Evolutionary conservation across 2,888 invertebrate species (phyloP).

Genomic region (Tetranychus truncatus): DNA sequence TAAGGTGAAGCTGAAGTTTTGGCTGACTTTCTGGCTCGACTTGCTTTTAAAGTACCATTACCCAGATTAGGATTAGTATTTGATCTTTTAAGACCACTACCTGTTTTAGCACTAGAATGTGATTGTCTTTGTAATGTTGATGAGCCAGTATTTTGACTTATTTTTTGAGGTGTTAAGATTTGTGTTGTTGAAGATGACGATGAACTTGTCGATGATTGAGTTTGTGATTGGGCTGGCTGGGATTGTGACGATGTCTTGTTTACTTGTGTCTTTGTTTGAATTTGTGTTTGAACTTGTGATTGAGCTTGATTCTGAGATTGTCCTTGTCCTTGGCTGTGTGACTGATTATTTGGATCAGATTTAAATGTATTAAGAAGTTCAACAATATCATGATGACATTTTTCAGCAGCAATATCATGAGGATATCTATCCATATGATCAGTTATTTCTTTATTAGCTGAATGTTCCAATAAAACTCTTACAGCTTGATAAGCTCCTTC

Average conservation of each 20-base stretch:
- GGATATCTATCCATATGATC: conserved; percentile 95
- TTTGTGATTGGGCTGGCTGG: too few species aligned
- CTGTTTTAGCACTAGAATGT: background rate
- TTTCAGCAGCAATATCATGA: conserved; percentile 73
- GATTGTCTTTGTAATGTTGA: background rate
- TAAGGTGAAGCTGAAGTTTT: background rate
- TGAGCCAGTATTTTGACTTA: background rate
- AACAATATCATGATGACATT: conserved; percentile 81
- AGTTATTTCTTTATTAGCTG: conserved; percentile 86
- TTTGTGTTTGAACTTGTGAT: background rate
- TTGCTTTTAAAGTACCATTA: background rate
- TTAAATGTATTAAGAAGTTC: conserved; percentile 48
- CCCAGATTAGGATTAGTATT: background rate
- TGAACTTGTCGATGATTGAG: background rate
- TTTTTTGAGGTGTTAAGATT: background rate
- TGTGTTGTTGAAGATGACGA: background rate
- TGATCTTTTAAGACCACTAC: background rate
- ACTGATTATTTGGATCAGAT: background rate
- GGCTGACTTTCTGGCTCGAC: background rate
- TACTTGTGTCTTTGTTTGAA: background rate
- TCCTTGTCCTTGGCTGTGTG: background rate
- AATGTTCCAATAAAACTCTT: conserved; percentile 68
- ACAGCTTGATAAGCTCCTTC: conserved; percentile 87
- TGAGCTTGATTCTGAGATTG: background rate
- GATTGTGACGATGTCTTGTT: too few species aligned